Evolutionary conservation across 2,888 invertebrate genomes (phyloP).

Genomic region (Hipparchia sbordonii): DNA sequence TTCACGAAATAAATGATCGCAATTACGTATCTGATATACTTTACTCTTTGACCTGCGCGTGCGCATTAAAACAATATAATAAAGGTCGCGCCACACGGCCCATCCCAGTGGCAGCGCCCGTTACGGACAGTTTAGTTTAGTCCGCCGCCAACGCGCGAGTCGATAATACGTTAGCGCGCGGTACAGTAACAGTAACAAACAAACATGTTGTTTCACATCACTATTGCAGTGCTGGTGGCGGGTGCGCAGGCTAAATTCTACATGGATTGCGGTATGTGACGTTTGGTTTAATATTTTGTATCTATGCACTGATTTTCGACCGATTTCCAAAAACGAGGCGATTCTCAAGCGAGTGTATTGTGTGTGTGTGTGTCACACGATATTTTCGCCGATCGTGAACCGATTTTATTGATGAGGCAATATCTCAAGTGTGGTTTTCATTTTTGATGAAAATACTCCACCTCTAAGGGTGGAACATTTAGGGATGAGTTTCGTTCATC

Average conservation of each 20-base stretch:
- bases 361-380: no score
- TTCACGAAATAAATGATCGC: slow-evolving; percentile 1
- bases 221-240: slow-evolving; percentile 59
- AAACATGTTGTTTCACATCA: slow-evolving; percentile 66
- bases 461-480: no score
- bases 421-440: no score
- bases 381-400: no score
- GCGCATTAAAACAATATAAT: slow-evolving; percentile 65
- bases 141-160: slow-evolving; percentile 67
- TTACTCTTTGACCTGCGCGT: slow-evolving; percentile 69
- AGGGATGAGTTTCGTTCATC: no score
- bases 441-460: no score
- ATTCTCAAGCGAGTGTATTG: no score
- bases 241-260: slow-evolving; percentile 73
- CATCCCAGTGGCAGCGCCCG: slow-evolving; percentile 46
- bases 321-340: no score
- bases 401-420: no score
- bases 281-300: slow-evolving; percentile 17
- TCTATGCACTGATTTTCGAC: background rate
- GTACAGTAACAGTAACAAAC: slow-evolving; percentile 36
- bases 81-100: slow-evolving; percentile 63
- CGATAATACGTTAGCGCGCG: slow-evolving; percentile 72
- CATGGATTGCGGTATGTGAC: slow-evolving; percentile 69
- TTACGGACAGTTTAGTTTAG: slow-evolving; percentile 50
- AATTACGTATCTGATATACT: slow-evolving; percentile 11